Percentiles rank a stretch among this genome's conserved stretches.
These are phyloP conservation scores for Leptinotarsa peninsularis DNA, from an alignment of 2,888 invertebrate species.

Conservation along the genomic window DNA sequence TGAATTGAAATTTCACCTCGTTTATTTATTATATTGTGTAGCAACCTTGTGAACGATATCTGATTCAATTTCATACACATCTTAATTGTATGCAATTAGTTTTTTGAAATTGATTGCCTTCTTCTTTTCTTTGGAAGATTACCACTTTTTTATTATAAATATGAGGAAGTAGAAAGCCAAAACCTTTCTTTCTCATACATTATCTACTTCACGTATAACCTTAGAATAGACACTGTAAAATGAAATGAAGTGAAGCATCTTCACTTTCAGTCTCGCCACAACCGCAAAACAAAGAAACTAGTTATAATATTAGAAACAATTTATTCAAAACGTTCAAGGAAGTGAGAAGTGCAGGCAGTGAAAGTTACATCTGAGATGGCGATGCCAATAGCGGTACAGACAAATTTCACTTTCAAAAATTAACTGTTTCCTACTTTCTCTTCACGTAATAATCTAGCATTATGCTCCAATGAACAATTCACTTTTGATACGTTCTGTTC, in stretches of 20 bases:
- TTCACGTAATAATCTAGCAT: slow-evolving; percentile 48
- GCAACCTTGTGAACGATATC: too few relatives aligned
- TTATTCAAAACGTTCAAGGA: slow-evolving; percentile 10
- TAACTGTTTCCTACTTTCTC: slow-evolving; percentile 61
- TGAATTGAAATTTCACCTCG: too few relatives aligned
- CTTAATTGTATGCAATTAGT: too few relatives aligned
- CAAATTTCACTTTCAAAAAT: slow-evolving; percentile 61
- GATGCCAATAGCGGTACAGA: slow-evolving; percentile 35
- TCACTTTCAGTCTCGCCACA: slow-evolving; percentile 6
- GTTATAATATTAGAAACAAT: slow-evolving; percentile 8
- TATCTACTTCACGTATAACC: too few relatives aligned
- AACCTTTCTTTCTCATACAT: too few relatives aligned
- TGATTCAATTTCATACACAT: too few relatives aligned
- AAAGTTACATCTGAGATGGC: slow-evolving; percentile 28
- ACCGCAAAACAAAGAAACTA: slow-evolving; percentile 17
- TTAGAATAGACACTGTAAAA: too few relatives aligned
- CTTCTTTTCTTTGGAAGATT: too few relatives aligned
- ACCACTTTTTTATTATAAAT: too few relatives aligned
- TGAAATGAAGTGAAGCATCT: background rate
- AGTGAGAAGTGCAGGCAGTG: slow-evolving; percentile 23
- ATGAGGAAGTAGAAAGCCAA: too few relatives aligned
- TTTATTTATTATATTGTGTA: too few relatives aligned
- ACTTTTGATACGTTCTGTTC: slow-evolving; percentile 38
- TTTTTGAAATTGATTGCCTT: too few relatives aligned
- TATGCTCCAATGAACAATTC: slow-evolving; percentile 44